Percentiles rank a stretch among this genome's conserved stretches.
Evolutionary conservation across 2,888 invertebrate genomes (phyloP).

Genomic region (Leptothorax acervorum): DNA sequence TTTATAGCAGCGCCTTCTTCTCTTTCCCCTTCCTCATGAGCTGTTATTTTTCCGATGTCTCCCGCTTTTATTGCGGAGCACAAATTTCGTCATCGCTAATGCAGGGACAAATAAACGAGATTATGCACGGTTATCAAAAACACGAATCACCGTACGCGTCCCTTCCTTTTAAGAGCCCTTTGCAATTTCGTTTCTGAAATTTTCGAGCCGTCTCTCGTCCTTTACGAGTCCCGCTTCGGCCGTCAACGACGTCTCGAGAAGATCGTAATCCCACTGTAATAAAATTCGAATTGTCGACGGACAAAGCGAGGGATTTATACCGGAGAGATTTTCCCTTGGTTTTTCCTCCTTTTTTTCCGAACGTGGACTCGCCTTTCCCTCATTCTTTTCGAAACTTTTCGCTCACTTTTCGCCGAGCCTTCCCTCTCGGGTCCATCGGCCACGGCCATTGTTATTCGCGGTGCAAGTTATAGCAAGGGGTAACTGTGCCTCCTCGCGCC

Average conservation of each 20-base stretch:
- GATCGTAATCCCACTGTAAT: constrained; percentile 46
- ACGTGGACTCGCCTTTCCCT: not conserved
- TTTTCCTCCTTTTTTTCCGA: not conserved
- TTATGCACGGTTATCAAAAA: constrained; percentile 21
- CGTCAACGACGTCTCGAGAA: constrained; percentile 27
- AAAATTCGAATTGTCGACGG: constrained; percentile 54
- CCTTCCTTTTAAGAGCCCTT: not conserved
- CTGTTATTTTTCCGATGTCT: not conserved
- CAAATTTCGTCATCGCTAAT: not conserved
- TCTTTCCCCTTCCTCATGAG: not conserved
- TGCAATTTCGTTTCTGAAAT: constrained; percentile 33
- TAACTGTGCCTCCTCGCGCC: constrained; percentile 11
- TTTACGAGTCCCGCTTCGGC: constrained; percentile 22
- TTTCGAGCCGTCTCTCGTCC: not conserved
- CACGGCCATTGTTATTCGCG: constrained; percentile 52
- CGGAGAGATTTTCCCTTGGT: constrained; percentile 13
- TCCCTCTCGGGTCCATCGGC: not conserved
- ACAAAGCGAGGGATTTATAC: constrained; percentile 50
- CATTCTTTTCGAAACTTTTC: constrained; percentile 41
- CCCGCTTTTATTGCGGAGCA: not conserved
- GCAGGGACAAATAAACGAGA: constrained; percentile 14
- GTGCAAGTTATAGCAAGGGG: constrained; percentile 42
- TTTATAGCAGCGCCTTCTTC: not conserved
- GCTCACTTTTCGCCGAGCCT: constrained; percentile 37
- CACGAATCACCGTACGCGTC: not conserved